Conservation (phyloP, 2,797 vertebrate species). For the Sebastes matsubarae region DNA sequence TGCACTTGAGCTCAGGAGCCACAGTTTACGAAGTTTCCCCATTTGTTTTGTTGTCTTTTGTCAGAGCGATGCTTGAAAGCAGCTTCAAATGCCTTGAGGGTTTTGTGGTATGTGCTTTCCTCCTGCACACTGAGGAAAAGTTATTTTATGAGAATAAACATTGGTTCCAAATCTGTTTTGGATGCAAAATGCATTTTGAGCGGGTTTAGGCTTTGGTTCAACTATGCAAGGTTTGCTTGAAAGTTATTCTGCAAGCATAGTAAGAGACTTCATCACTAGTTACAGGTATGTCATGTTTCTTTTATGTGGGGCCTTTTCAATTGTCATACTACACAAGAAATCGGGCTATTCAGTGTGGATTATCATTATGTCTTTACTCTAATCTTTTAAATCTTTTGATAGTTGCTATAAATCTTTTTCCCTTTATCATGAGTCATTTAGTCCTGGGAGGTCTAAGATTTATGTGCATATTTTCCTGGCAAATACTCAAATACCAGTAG, state of each 20-base stretch:
- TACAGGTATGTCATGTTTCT: neutral
- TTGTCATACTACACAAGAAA: neutral
- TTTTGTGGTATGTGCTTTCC: conserved; percentile 39
- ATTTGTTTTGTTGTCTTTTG: conserved; percentile 3
- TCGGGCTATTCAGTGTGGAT: neutral
- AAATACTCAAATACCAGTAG: neutral
- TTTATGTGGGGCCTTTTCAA: neutral
- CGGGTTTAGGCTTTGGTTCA: conserved; percentile 45
- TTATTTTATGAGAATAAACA: conserved; percentile 50
- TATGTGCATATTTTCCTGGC: neutral
- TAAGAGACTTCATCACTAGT: conserved; percentile 5
- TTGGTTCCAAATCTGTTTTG: conserved; percentile 58
- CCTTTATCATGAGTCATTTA: neutral
- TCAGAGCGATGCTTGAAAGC: conserved; percentile 41
- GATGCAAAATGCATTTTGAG: conserved; percentile 40
- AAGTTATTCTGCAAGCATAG: conserved; percentile 15
- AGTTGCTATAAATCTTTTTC: neutral
- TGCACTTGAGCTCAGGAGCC: neutral
- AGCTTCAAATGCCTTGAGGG: conserved; percentile 36
- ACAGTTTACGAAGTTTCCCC: neutral
- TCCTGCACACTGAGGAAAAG: conserved; percentile 21
- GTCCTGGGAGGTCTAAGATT: neutral
- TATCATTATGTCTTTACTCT: neutral
- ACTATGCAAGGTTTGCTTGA: conserved; percentile 26
- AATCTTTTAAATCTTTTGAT: neutral